Conservation (phyloP, 1,140 invertebrate genomes). For the Drosophila ohnishii region DNA sequence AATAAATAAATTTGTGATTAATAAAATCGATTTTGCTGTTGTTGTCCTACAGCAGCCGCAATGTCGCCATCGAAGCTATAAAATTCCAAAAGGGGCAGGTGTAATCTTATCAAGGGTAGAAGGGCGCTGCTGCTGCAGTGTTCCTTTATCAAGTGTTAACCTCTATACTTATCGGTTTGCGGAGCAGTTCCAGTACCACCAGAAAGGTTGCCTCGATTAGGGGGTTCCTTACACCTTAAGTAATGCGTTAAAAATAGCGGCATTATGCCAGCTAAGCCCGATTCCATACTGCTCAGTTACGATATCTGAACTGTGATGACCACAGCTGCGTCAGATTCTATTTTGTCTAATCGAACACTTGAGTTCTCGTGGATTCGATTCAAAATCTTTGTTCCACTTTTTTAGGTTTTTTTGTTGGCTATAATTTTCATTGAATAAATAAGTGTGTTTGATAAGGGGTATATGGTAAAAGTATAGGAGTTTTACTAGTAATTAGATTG, state of each 20-base stretch:
- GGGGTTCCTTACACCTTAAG: slow-evolving; percentile 51
- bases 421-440: background rate
- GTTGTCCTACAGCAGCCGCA: slow-evolving; percentile 25
- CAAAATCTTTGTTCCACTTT: background rate
- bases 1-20: slow-evolving; percentile 40
- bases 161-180: slow-evolving; percentile 39
- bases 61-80: slow-evolving; percentile 32
- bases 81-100: slow-evolving; percentile 12
- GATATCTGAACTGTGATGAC: slow-evolving; percentile 44
- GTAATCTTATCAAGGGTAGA: slow-evolving; percentile 35
- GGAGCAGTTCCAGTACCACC: slow-evolving; percentile 7
- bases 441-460: background rate
- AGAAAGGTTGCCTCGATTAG: slow-evolving; percentile 38
- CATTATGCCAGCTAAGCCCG: slow-evolving; percentile 38
- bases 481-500: background rate
- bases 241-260: slow-evolving; percentile 51
- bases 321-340: slow-evolving; percentile 47
- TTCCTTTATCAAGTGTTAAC: slow-evolving; percentile 45
- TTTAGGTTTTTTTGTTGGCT: background rate
- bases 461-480: background rate
- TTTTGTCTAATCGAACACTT: slow-evolving; percentile 41
- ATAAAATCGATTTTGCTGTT: slow-evolving; percentile 15
- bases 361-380: slow-evolving; percentile 17
- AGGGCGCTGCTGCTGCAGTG: slow-evolving; percentile 25
- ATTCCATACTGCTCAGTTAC: slow-evolving; percentile 12